Base-by-base conservation (phyloP, 1,140 invertebrate genomes). In the Hirudo medicinalis region DNA sequence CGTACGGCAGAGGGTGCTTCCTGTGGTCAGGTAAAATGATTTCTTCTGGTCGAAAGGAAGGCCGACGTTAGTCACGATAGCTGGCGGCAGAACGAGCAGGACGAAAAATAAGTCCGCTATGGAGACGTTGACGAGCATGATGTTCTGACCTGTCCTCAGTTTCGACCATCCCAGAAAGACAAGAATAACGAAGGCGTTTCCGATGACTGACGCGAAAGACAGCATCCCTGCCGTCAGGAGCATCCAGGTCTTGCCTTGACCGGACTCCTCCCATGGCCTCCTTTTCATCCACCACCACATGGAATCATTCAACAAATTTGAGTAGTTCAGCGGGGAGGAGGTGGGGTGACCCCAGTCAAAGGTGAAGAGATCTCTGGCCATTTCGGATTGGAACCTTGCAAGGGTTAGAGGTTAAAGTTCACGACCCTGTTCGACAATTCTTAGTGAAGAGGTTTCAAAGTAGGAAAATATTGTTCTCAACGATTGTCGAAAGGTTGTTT, bases 121-220 rank as follows among this genome's bases (percentile, higher is more conserved):
- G 11, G 73, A 32, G 25, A 74, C 66, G 70, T 74, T 74, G 54
- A 67, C 25, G 29, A 74, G 55, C 73, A 74, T 71, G 11, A 71
- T 8, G 54, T 74, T 74, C 60, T 72, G 53, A 49, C 73, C 73
- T n/a, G 73, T 72, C 15, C 73, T 32, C 73, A 74, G 60, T 25
- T 69, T 70, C 11, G n/a, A 27, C 29, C 57, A 72, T 40, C 25
- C 55, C 22, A 71, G 25, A 40, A 74, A 54, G 25, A 53, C 32
- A 19, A 40, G 25, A n/a, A 72, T 29, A 40, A 71, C 66, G 15
- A 72, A 55, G 11, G 29, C 22, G 63, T 74, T 74, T 43, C 73
- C 73, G 36, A 74, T 22, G 11, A 74, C 11, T 0, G 70, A 54
- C 29, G n/a, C 5, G 57, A 67, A 27, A 20, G 40, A 69, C 63